phyloP scores from a whole-genome alignment of 2,797 vertebrate genomes.

The Etheostoma nigrum region DNA sequence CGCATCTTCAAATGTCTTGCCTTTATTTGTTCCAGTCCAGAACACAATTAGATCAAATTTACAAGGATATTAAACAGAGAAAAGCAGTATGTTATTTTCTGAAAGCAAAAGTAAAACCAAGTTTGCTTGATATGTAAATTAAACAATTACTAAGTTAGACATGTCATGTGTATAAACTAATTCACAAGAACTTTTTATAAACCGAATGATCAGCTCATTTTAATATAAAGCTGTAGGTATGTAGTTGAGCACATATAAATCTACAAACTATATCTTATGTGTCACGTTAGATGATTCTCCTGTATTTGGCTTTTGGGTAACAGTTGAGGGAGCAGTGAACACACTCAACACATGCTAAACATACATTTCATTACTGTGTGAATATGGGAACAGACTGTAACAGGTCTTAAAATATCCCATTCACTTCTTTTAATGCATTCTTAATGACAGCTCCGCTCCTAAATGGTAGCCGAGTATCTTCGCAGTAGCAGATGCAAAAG shows the following conservation, averaged over 20 bases:
- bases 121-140: not conserved
- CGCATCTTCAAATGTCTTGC: not conserved
- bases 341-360: conserved; percentile 34
- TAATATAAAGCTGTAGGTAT: not conserved
- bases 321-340: conserved; percentile 23
- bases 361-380: conserved; percentile 36
- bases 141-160: fast-evolving
- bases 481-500: conserved; percentile 44
- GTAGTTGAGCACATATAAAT: conserved; percentile 11
- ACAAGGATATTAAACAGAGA: too few species aligned
- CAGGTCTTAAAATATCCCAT: conserved; percentile 66
- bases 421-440: conserved; percentile 48
- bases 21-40: too few species aligned
- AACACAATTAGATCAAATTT: too few species aligned
- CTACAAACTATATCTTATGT: conserved; percentile 5
- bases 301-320: conserved; percentile 32
- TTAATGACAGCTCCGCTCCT: conserved; percentile 45
- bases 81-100: too few species aligned
- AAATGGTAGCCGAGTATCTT: conserved; percentile 28
- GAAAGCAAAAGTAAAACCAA: not conserved
- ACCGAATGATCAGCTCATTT: not conserved
- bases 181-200: not conserved
- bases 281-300: conserved; percentile 15
- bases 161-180: not conserved
- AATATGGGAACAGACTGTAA: conserved; percentile 61